Evolutionary conservation across 2,888 invertebrate species (phyloP), one percentile per base, ranked within the genome.

Genomic region (Patella depressa): DNA sequence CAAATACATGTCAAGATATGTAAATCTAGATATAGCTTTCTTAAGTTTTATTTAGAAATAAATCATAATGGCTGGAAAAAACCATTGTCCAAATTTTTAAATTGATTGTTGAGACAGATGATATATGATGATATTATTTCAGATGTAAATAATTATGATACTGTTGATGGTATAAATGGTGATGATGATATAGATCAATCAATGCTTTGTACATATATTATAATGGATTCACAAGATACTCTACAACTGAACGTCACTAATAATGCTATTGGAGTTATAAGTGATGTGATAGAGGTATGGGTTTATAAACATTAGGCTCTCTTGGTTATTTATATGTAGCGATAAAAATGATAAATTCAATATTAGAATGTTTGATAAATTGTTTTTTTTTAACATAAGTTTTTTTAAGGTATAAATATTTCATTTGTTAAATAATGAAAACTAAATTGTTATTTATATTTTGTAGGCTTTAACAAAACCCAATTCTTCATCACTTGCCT

Each of bases 161-260:
- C 85, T 55, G 79, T 83, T 17, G 86, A 87, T 77, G 85, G 83
- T 2, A 54, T 59, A n/a, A 71, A 57, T 1, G 78, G 19, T 9
- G 85, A 84, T 29, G 83, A 83, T 9, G 85, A 84, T n/a, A 74
- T 79, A 15, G 79, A 80, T 59, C 7, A 45, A 45, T 78, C 65
- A 14, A 15, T 19, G 19, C 70, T 84, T 72, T 95, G 95, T 72
- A 94, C 94, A 0, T 95, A 95, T 89, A 87, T 96, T 11, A 92
- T 95, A 74, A 87, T 96, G 4, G 94, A 95, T 82, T 94, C 95
- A 0, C 93, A 94, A 74, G 94, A 95, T 81, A 92, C 93, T 71
- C 92, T 96, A 4, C 94, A 95, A 84, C 85, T 95, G 2, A 95
- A 95, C 0, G 87, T 96, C 53, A 95, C 95, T 0, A 95, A 95